A percentile compares a stretch with the other conserved stretches of the same genome.
Evolutionary conservation across 2,113 vertebrate genomes (phyloP).

Genomic region (Plecturocebus donacophilus): DNA sequence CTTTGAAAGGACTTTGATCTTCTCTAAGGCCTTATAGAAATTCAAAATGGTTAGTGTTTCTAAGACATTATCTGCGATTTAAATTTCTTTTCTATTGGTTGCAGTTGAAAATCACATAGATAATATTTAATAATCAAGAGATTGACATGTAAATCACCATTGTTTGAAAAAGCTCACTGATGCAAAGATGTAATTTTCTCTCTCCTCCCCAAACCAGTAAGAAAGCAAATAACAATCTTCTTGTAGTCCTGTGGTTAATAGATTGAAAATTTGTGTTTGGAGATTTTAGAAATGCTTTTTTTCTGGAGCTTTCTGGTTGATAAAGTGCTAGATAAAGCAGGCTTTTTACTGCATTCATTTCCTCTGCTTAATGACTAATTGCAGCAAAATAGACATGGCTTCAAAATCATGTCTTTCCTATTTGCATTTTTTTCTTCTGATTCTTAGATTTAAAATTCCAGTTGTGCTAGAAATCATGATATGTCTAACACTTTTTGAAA

Average conservation of each 20-base stretch:
- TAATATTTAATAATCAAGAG: slow-evolving; percentile 74
- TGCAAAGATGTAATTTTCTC: slow-evolving; percentile 73
- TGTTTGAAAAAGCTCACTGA: slow-evolving; percentile 73
- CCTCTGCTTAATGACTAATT: slow-evolving; percentile 73
- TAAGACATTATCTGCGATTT: slow-evolving; percentile 55
- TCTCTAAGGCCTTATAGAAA: slow-evolving; percentile 56
- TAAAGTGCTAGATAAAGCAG: slow-evolving; percentile 65
- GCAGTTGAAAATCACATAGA: slow-evolving; percentile 61
- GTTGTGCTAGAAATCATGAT: slow-evolving; percentile 69
- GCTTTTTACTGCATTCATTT: slow-evolving; percentile 65
- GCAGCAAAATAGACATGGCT: slow-evolving; percentile 59
- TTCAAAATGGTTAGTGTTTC: slow-evolving; percentile 62
- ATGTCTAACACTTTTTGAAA: slow-evolving; percentile 71
- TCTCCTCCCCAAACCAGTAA: slow-evolving; percentile 61
- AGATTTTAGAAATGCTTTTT: slow-evolving; percentile 54
- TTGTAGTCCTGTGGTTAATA: slow-evolving; percentile 66
- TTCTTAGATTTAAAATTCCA: slow-evolving; percentile 71
- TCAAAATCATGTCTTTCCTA: slow-evolving; percentile 65
- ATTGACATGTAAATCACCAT: slow-evolving; percentile 72
- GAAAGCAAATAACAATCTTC: slow-evolving; percentile 69
- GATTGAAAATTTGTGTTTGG: slow-evolving; percentile 66
- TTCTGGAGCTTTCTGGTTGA: slow-evolving; percentile 57
- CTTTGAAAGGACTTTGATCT: slow-evolving; percentile 59
- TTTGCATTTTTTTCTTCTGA: slow-evolving; percentile 68
- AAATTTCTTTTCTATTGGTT: slow-evolving; percentile 58